These are phyloP conservation scores for Pangasius larnaudii DNA, from an alignment of 2,797 vertebrate species.

Conservation along the genomic window DNA sequence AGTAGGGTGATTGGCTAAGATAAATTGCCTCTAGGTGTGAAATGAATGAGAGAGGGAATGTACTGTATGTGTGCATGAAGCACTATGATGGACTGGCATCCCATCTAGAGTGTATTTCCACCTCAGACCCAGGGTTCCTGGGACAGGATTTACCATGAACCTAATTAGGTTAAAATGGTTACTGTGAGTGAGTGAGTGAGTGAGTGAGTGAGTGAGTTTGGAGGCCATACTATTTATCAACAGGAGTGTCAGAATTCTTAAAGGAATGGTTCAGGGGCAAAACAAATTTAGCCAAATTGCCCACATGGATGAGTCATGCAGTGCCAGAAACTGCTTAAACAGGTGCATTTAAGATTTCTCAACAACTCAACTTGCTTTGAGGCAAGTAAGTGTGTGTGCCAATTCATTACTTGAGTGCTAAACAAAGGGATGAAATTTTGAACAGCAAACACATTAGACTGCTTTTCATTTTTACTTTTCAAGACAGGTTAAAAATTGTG, in stretches of 20 bases:
- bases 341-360: background rate
- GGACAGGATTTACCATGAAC: background rate
- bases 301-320: background rate
- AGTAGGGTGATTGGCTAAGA: background rate
- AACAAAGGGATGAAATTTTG: background rate
- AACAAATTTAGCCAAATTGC: constrained; percentile 3
- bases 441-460: background rate
- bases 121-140: background rate
- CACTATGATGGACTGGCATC: background rate
- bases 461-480: no score
- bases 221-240: background rate
- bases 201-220: background rate
- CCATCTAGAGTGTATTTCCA: background rate
- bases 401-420: background rate
- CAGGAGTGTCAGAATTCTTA: background rate
- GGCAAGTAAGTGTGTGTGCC: background rate
- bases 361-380: background rate
- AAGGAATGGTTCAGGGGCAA: background rate
- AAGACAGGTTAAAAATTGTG: background rate
- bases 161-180: background rate
- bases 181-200: no score
- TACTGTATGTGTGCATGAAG: background rate
- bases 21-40: background rate
- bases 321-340: background rate
- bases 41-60: background rate